Base-by-base conservation (phyloP, 2,113 vertebrate species). In the Hyla sarda region DNA sequence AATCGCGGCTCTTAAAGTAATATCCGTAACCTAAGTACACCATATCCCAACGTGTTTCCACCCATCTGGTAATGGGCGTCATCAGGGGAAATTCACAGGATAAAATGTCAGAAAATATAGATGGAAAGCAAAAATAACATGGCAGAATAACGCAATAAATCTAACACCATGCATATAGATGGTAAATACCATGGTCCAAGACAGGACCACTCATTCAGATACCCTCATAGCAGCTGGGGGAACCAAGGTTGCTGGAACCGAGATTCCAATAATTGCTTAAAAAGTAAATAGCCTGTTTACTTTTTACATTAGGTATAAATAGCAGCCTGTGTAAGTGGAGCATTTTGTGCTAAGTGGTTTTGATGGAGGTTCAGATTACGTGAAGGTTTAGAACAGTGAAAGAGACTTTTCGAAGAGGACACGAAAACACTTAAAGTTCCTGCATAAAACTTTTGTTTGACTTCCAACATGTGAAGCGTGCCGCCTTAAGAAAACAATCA, bases 401-500 rank as follows among this genome's bases (percentile, higher is more conserved):
- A 28, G 28, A 32, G 17, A 52, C 17, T 50, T 52, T 52, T 52
- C 52, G 74, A 30, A 76, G 25, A 75, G 41, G 72, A 54, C 25
- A 67, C 32, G 73, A 54, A 71, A 37, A 52, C 67, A 41, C 34
- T 84, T 47, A 25, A 54, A 84, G n/a, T 34, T 84, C 28, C 50
- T 84, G 50, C 50, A 84, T 56, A 60, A 79, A 74, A 73, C 54
- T 30, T n/a, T 56, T 30, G 50, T 58, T 48, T 58, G 41, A 85
- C 30, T 62, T 84, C 56, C 23, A 50, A 73, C 25, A 34, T 79
- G 75, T 77, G 21, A 86, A 86, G 52, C 48, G 79, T 87, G 50
- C 56, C 34, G 85, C 85, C 85, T 87, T 60, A 82, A 86, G 77
- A 86, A 87, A 60, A 41, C 67, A 77, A 87, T 87, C 67, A 82